phyloP scores from a whole-genome alignment of 2,797 vertebrate species.

The Coranthus polyacanthus region DNA sequence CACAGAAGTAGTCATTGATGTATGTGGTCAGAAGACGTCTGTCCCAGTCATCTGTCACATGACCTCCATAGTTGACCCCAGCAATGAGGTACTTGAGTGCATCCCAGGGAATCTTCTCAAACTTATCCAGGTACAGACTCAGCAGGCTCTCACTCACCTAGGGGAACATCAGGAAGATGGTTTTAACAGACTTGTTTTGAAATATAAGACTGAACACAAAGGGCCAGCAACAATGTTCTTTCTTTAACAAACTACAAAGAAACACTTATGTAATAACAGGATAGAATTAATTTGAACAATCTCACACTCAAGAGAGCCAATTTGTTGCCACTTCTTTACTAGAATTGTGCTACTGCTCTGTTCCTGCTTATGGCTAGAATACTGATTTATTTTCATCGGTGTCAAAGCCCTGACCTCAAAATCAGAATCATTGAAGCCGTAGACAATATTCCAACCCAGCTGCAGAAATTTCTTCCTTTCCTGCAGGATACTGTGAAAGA shows the following conservation, averaged over 20 bases:
- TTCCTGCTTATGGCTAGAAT: too few relatives aligned
- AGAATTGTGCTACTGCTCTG: too few relatives aligned
- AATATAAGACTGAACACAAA: constrained; percentile 5
- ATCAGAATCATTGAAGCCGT: constrained; percentile 92
- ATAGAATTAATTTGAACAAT: constrained; percentile 40
- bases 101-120: constrained; percentile 91
- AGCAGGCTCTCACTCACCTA: constrained; percentile 92
- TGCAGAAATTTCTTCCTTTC: constrained; percentile 92
- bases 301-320: too few relatives aligned
- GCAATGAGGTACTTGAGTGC: constrained; percentile 91
- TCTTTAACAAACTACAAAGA: constrained; percentile 15
- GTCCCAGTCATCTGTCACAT: constrained; percentile 93
- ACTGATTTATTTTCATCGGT: not conserved
- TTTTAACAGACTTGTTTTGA: constrained; percentile 14
- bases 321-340: too few relatives aligned
- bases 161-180: not conserved
- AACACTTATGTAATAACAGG: constrained; percentile 12
- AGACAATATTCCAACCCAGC: constrained; percentile 93
- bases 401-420: constrained; percentile 85
- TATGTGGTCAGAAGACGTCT: constrained; percentile 90
- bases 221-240: constrained; percentile 1
- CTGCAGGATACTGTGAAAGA: constrained; percentile 91
- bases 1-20: constrained; percentile 91
- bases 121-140: constrained; percentile 90
- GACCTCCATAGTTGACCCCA: constrained; percentile 90